A percentile compares a stretch with the other conserved stretches of the same genome.
Conservation (phyloP, 2,888 invertebrate species). For the Melanophora roralis region DNA sequence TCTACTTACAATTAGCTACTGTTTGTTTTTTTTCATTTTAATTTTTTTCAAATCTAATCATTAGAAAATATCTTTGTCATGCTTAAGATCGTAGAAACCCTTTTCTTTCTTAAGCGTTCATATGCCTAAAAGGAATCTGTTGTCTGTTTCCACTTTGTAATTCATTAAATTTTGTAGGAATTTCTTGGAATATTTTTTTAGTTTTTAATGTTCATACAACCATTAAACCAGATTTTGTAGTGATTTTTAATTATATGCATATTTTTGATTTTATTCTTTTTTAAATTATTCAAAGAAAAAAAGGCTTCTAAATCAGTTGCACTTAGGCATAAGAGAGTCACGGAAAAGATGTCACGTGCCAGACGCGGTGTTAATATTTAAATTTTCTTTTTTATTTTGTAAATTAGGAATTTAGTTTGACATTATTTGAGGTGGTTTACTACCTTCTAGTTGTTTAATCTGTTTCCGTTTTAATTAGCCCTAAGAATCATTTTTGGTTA, state of each 20-base stretch:
- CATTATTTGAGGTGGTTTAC: neutral
- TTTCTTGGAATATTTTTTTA: conserved; percentile 36
- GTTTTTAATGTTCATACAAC: neutral
- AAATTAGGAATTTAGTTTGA: neutral
- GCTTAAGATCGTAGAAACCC: conserved; percentile 25
- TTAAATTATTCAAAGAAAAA: neutral
- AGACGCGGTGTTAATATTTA: neutral
- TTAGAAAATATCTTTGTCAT: conserved; percentile 55
- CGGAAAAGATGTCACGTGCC: conserved; percentile 35
- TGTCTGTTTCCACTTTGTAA: neutral
- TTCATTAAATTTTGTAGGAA: conserved; percentile 37
- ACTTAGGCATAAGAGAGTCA: too few relatives aligned
- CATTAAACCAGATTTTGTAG: conserved; percentile 23
- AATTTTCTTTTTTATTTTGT: neutral
- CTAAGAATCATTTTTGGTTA: neutral
- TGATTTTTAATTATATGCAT: conserved; percentile 34
- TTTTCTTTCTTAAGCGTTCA: neutral
- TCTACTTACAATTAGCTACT: conserved; percentile 48
- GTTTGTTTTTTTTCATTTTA: conserved; percentile 23
- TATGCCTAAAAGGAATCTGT: neutral
- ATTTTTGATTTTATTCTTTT: conserved; percentile 5
- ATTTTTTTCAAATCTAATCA: conserved; percentile 34
- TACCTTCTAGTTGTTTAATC: neutral
- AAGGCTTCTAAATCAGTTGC: neutral
- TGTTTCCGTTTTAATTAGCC: neutral